Evolutionary conservation across 2,113 vertebrate species (phyloP), one percentile per base, ranked within the genome.

Genomic region (Panurus biarmicus): DNA sequence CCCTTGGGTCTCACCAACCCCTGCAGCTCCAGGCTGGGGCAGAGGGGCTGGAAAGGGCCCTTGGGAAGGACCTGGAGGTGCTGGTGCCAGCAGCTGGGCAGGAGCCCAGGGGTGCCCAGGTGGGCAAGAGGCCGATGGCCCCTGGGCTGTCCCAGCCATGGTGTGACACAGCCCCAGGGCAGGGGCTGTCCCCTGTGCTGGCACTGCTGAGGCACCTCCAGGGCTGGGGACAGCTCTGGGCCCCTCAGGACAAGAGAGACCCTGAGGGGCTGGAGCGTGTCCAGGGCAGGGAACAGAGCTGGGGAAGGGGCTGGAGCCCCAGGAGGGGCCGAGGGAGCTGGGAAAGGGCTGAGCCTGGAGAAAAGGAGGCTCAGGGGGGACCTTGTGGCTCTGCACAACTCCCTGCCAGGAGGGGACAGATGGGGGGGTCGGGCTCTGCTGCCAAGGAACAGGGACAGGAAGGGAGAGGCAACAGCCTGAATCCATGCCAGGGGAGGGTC

Each of bases 381-480:
- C 28, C n/a, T n/a, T 56, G 12, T 74, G 29, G 42, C 42, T 85
- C 44, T 65, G 58, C 31, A 65, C 61, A 66, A 2, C 21, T 51
- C 29, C 54, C 71, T 85, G 61, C 3, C 20, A 50, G 61, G 53
- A 75, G 61, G 44, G 25, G 35, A 19, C 21, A 66, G 35, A 13
- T 0, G 0, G 10, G 26, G 38, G 7, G 28, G 7, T 51, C 1
- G 1, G 47, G 33, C 14, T 84, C 7, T 73, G 33, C 23, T 54
- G 6, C 13, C 26, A 33, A 28, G 44, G 42, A 66, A 38, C 12
- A 51, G 47, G 19, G 54, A 69, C 38, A 45, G 19, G 15, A 69
- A n/a, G n/a, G 1, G 2, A 54, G 20, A 24, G n/a, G 28, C 1
- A 47, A 40, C 0, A 0, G 12, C 12, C 40, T 54, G 0, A 45